A percentile compares a stretch with the other conserved stretches of the same genome.
These are phyloP conservation scores for Chelonia mydas DNA, from an alignment of 2,797 vertebrate species.

Conservation along the genomic window DNA sequence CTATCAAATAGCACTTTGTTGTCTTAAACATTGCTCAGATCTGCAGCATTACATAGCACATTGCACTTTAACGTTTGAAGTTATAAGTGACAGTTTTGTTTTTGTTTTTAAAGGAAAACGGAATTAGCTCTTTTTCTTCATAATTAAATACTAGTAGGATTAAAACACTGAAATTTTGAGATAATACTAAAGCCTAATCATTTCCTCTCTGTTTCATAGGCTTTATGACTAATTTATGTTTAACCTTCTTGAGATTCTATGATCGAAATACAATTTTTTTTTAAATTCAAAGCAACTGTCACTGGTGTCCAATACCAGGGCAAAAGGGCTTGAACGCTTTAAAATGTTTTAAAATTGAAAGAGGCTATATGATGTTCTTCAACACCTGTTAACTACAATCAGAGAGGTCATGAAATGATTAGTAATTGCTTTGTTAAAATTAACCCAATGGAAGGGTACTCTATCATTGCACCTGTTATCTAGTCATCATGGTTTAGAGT, in stretches of 20 bases:
- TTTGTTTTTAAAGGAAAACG: slow-evolving; percentile 78
- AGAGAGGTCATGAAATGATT: slow-evolving; percentile 66
- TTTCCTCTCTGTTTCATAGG: slow-evolving; percentile 90
- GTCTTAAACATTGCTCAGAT: slow-evolving; percentile 92
- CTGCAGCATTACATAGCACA: slow-evolving; percentile 75
- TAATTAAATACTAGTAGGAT: slow-evolving; percentile 85
- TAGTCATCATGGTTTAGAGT: background rate
- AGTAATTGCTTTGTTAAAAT: slow-evolving; percentile 74
- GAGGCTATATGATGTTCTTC: slow-evolving; percentile 42
- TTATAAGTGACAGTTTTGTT: slow-evolving; percentile 71
- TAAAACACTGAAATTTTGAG: slow-evolving; percentile 86
- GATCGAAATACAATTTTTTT: slow-evolving; percentile 84
- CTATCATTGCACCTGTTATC: slow-evolving; percentile 62
- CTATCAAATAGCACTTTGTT: slow-evolving; percentile 99
- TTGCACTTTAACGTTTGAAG: slow-evolving; percentile 76
- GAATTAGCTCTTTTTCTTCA: slow-evolving; percentile 70
- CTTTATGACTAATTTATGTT: slow-evolving; percentile 98
- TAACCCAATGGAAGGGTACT: slow-evolving; percentile 33
- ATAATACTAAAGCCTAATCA: slow-evolving; percentile 83
- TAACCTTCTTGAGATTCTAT: slow-evolving; percentile 87
- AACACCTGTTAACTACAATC: slow-evolving; percentile 46
- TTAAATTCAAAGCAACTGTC: slow-evolving; percentile 81
- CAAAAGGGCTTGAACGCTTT: slow-evolving; percentile 63
- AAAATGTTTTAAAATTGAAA: slow-evolving; percentile 62
- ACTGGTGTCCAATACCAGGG: slow-evolving; percentile 69